Percentiles rank a stretch among this genome's conserved stretches.
phyloP scores from a whole-genome alignment of 2,113 vertebrate species.

The Bubo blakistoni region DNA sequence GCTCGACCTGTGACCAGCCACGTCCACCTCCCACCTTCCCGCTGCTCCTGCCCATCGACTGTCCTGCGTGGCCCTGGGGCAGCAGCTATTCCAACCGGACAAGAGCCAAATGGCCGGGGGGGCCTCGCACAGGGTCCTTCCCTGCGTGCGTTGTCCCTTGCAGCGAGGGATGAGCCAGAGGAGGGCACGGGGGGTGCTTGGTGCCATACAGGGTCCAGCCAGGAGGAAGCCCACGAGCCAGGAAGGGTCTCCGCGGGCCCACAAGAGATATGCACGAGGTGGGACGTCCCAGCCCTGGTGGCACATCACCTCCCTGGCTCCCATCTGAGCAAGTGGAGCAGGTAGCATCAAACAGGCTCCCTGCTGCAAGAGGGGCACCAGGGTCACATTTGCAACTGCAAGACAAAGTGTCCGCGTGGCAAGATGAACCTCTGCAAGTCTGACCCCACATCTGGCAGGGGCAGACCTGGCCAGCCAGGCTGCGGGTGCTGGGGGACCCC shows the following conservation, averaged over 20 bases:
- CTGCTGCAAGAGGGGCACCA: neutral
- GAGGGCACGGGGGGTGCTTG: accelerated
- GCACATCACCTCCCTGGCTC: neutral
- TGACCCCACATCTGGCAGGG: neutral
- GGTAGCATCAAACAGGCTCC: neutral
- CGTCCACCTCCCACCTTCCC: neutral
- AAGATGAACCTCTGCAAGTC: neutral
- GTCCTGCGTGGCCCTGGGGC: accelerated
- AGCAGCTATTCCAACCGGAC: accelerated
- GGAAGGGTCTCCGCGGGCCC: neutral
- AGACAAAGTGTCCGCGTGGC: accelerated
- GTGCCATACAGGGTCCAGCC: neutral
- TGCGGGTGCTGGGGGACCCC: accelerated
- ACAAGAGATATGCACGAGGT: accelerated
- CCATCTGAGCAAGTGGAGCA: accelerated
- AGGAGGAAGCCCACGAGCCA: neutral
- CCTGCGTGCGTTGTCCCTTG: accelerated
- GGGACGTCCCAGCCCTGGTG: neutral
- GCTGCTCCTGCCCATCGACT: neutral
- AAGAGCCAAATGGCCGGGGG: accelerated
- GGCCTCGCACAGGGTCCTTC: accelerated
- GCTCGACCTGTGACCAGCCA: constrained; percentile 76
- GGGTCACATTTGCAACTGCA: neutral
- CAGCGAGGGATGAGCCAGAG: accelerated
- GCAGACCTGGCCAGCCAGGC: neutral